Evolutionary conservation across 2,888 invertebrate species (phyloP), one percentile per base, ranked within the genome.

Genomic region (Omphaloscelis lunosa): DNA sequence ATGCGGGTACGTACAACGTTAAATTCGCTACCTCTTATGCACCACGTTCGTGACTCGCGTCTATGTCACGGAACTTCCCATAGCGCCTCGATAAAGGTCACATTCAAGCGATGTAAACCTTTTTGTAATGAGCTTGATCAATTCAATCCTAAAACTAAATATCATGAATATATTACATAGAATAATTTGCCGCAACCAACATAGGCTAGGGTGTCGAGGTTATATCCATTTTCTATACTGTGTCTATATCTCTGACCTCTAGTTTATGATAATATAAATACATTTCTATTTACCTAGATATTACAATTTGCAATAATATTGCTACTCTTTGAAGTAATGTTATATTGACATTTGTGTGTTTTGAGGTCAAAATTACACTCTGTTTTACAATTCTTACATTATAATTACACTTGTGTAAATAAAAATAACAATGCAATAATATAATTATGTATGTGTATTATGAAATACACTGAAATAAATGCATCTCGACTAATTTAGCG

Each of bases 51-150:
- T 27, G 77, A 41, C 67, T 51, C 6, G 53, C 23, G 7, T 23
- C 12, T 15, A 63, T 65, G 77, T 80, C 78, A 82, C 83, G 86
- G 87, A 82, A 82, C 85, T 86, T 82, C 78, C 41, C 62, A 78
- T 71, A 77, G 48, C 66, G 65, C 9, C 9, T 70, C 67, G n/a
- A 68, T 39, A 82, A 86, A 89, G 88, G 88, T 84, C 85, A 77
- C 48, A 68, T 45, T 75, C 72, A 72, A 82, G 76, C 75, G 81
- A 79, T 67, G 79, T 79, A 76, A 80, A 84, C 72, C 80, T 79
- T 72, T 71, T 80, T 82, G 72, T 80, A 84, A 76, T 75, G 61
- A 65, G 41, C 48, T 51, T 48, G 53, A 56, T 72, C 27, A 29
- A 62, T 56, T 61, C 17, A 20, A 11, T 34, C 7, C 17, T 53